Evolutionary conservation across 2,888 invertebrate species (phyloP), one percentile per base, ranked within the genome.

Genomic region (Embidobia sp.): DNA sequence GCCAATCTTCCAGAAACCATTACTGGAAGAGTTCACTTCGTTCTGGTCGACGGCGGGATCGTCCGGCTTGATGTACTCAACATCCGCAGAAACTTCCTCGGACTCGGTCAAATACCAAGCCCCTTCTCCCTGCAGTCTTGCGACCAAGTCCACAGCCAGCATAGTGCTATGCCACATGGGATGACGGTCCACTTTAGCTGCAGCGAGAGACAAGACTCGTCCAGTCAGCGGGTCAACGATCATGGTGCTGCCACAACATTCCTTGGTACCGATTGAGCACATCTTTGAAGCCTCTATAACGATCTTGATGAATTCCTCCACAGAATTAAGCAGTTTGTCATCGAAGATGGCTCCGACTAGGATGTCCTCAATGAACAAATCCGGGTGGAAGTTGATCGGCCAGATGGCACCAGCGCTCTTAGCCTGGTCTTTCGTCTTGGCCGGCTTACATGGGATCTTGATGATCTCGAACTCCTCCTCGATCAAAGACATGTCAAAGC

Each of bases 351-450:
- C 80, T 10, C 93, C 93, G 7, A 92, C 91, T 1, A 93, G 87
- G 7, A 96, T 85, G 44, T 91, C 92, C 85, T 97, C 96, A n/a
- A 94, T 84, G 75, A 93, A 92, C 73, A 93, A 92, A 84, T 96
- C 93, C 0, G 94, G 94, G 89, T 97, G 96, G 85, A 96, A 97
- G 85, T 95, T 96, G 57, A 95, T 93, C 0, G 97, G 94, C 97
- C 97, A 97, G 37, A 92, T 87, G 55, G 90, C 90, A 8, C 91
- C 91, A 3, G 92, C 92, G 78, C 90, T 89, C 0, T 91, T 90
- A 83, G 93, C 94, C 84, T 97, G 97, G 37, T 89, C 90, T 53
- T 93, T 92, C 0, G 95, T 91, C 84, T 91, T 92, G 0, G 96
- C 94, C 4, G 92, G 87, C n/a, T 84, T 82, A 15, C 90, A 86